Base-by-base conservation (phyloP, 2,113 vertebrate species). In the Tragelaphus imberbis region DNA sequence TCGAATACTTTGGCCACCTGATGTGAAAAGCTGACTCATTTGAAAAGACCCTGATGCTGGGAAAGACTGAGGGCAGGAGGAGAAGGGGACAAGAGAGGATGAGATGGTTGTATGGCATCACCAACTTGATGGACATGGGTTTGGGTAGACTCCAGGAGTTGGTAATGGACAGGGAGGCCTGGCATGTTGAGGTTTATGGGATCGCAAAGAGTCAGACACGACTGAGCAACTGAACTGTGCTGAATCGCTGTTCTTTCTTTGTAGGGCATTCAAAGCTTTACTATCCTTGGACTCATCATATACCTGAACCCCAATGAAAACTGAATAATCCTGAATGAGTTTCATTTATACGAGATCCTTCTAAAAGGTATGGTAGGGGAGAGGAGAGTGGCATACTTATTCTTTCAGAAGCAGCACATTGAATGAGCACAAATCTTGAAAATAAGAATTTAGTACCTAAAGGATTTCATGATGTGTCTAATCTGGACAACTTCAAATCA, bases 371-470 rank as follows among this genome's bases (percentile, higher is more conserved):
- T 33, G 21, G 16, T 81, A 14, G 2, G 47, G 1, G 13, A 49
- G 28, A 23, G 8, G 12, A 47, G 44, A 92, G 63, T 44, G 30
- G 3, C 14, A 19, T 44, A 4, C n/a, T 88, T 19, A 49, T 90
- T 63, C 36, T 81, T 75, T 71, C 8, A 88, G 16, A 28, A 88
- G 65, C 30, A 91, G 36, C 13, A 47, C 21, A 9, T 23, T 94
- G 13, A 96, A 88, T 36, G 6, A 80, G 15, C 8, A 55, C 25
- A 84, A 53, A 40, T 88, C 49, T 97, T 88, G 36, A 91, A 93
- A 65, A 65, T 11, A 68, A 90, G 47, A 88, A 93, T 89, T 65
- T 33, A 10, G 28, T 93, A 30, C 25, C 59, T 75, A 40, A 10
- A 80, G 36, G 17, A 93, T 90, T 80, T 80, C 16, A 19, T 19